phyloP scores from a whole-genome alignment of 2,113 vertebrate species.

The Myrmophylax atrothorax region DNA sequence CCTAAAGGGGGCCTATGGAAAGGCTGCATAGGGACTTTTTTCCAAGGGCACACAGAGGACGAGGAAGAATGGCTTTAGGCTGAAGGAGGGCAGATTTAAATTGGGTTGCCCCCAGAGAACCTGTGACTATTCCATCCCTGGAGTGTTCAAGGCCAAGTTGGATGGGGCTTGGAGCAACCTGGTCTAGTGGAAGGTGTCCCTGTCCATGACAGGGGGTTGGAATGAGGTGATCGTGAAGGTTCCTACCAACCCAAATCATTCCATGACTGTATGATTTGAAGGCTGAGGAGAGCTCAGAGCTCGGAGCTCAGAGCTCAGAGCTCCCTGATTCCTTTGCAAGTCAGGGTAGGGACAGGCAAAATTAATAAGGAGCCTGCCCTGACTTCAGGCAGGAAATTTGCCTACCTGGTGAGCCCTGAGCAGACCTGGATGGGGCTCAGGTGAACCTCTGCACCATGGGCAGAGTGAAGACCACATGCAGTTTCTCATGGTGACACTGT shows the following conservation, averaged over 20 bases:
- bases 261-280: neutral
- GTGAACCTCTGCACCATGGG: neutral
- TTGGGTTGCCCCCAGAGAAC: neutral
- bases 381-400: neutral
- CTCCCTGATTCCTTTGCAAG: too few relatives aligned
- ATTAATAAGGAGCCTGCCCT: neutral
- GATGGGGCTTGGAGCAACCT: fast-evolving
- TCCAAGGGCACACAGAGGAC: neutral
- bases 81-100: neutral
- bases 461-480: neutral
- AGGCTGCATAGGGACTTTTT: neutral
- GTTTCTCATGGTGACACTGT: neutral
- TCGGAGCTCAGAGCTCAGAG: neutral
- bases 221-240: neutral
- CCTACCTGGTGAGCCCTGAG: neutral
- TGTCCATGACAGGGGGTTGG: neutral
- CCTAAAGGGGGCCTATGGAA: neutral
- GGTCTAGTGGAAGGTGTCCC: neutral
- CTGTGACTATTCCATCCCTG: neutral
- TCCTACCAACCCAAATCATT: neutral
- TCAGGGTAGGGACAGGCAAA: neutral
- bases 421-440: neutral
- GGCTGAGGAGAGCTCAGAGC: neutral
- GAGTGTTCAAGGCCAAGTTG: neutral
- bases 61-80: neutral